A percentile compares a stretch with the other conserved stretches of the same genome.
These are phyloP conservation scores for Agrochola lota DNA, from an alignment of 2,888 invertebrate species.

Conservation along the genomic window DNA sequence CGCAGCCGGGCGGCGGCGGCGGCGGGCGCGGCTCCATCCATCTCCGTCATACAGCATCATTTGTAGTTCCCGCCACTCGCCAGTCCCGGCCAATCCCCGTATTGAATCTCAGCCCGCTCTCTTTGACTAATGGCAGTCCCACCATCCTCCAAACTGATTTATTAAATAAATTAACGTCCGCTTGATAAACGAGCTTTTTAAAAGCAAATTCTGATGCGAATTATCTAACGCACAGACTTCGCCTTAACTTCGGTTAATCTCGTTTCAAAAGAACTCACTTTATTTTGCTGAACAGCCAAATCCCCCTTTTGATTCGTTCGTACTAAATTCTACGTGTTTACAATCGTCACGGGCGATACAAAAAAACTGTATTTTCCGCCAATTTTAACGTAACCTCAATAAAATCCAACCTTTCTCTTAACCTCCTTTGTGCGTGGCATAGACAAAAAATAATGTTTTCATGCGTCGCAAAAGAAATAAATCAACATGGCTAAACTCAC, in stretches of 20 bases:
- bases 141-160: conserved; percentile 83
- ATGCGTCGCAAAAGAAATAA: conserved; percentile 74
- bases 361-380: conserved; percentile 73
- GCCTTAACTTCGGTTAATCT: conserved; percentile 68
- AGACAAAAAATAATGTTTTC: conserved; percentile 70
- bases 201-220: conserved; percentile 77
- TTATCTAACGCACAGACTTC: conserved; percentile 65
- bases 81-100: conserved; percentile 77
- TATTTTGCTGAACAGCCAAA: conserved; percentile 69
- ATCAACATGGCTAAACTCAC: conserved; percentile 77
- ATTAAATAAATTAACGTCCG: conserved; percentile 87
- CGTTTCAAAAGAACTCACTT: conserved; percentile 65
- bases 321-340: conserved; percentile 64
- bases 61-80: conserved; percentile 75
- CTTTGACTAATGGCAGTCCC: conserved; percentile 84
- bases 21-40: conserved; percentile 74
- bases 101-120: conserved; percentile 75
- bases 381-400: conserved; percentile 75
- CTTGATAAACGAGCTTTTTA: conserved; percentile 82
- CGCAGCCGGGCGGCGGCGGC: conserved; percentile 52
- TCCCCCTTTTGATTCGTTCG: conserved; percentile 70
- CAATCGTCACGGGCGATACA: conserved; percentile 68
- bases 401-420: conserved; percentile 68
- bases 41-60: conserved; percentile 85
- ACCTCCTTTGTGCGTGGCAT: conserved; percentile 65